These are phyloP conservation scores for Bos javanicus DNA, from an alignment of 2,113 vertebrate genomes.

Conservation along the genomic window DNA sequence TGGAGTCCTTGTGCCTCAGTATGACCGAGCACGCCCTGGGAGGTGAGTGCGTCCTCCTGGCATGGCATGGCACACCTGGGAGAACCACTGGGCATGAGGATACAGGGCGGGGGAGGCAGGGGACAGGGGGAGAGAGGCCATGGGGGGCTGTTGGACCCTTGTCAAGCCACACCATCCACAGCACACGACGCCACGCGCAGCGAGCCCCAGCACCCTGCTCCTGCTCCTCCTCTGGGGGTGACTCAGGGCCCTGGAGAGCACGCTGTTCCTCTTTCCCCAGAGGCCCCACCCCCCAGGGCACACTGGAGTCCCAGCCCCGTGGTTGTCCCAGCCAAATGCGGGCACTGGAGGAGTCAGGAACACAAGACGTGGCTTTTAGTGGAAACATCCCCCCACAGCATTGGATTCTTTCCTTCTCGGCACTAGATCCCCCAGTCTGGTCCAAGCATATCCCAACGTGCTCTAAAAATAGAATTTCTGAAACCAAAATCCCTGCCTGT, in stretches of 20 bases:
- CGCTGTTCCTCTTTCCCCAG: background rate
- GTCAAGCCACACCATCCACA: fast-evolving
- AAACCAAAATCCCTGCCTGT: slow-evolving; percentile 69
- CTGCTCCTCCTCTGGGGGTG: background rate
- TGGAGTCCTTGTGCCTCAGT: slow-evolving; percentile 98
- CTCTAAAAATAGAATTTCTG: slow-evolving; percentile 62
- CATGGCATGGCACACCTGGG: background rate
- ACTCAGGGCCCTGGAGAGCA: background rate
- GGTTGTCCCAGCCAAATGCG: background rate
- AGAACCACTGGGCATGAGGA: background rate
- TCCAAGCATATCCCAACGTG: slow-evolving; percentile 61
- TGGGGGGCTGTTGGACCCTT: too few species aligned
- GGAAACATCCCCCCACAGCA: slow-evolving; percentile 24
- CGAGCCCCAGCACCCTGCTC: background rate
- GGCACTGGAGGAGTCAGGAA: background rate
- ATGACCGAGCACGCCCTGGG: slow-evolving; percentile 99
- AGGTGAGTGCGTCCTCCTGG: slow-evolving; percentile 82
- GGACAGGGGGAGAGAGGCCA: background rate
- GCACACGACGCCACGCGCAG: fast-evolving
- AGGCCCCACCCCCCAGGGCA: background rate
- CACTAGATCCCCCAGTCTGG: background rate
- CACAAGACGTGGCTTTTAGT: background rate
- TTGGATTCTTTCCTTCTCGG: slow-evolving; percentile 58
- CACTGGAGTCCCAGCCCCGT: background rate
- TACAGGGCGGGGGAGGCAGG: background rate